Evolutionary conservation across 2,797 vertebrate species (phyloP).

Genomic region (Brachyrhaphis roseni): DNA sequence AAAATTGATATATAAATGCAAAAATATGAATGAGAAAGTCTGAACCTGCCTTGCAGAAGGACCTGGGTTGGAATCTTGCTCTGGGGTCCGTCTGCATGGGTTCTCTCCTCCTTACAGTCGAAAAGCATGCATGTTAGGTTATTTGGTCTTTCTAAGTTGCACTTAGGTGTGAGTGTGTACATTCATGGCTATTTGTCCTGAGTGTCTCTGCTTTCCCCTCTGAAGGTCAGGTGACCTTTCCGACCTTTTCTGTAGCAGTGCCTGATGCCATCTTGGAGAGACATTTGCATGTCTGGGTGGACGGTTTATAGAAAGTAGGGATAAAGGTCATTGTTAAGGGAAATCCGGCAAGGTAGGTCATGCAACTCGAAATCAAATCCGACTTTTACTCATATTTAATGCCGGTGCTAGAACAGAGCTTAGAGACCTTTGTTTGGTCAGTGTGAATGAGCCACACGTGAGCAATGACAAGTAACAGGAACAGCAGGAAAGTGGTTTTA

Average conservation of each 20-base stretch:
- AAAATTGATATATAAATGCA: neutral
- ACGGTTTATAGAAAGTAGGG: neutral
- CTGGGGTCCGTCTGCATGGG: neutral
- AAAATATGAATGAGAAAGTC: neutral
- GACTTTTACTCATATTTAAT: neutral
- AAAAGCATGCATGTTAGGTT: neutral
- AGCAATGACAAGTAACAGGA: conserved; percentile 3
- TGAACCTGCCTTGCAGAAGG: neutral
- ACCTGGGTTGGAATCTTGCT: neutral
- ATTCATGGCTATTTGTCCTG: neutral
- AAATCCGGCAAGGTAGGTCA: neutral
- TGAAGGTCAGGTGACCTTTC: neutral
- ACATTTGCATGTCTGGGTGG: neutral
- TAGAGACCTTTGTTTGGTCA: conserved; percentile 3
- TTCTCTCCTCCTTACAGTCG: neutral
- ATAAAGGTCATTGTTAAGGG: neutral
- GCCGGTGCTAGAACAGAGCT: neutral
- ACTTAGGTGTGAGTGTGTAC: neutral
- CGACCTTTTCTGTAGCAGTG: neutral
- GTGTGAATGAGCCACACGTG: neutral
- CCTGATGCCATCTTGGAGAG: neutral
- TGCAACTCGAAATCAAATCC: neutral
- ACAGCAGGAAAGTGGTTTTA: neutral
- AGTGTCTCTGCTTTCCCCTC: neutral
- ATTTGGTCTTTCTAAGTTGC: neutral